Base-by-base conservation (phyloP, 2,113 vertebrate species). In the Leptodactylus fuscus region DNA sequence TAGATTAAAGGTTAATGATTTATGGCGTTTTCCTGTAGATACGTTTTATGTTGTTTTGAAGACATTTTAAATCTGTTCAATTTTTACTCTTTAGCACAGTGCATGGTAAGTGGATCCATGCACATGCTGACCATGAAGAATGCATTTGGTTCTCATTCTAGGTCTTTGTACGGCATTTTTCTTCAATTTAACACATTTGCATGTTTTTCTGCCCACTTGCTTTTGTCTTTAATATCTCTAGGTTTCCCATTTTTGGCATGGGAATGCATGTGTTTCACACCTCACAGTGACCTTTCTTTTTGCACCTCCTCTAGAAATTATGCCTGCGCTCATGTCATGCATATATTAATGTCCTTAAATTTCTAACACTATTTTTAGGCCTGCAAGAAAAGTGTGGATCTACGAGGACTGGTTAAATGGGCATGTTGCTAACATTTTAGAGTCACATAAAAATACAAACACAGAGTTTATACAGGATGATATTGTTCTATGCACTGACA, bases 301-400 rank as follows among this genome's bases (percentile, higher is more conserved):
- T n/a, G n/a, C 41, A 49, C 16, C 6, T 70, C 29, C 20, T 60
- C 18, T 24, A 44, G 34, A 67, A 85, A 79, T 44, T 62, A 7
- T 79, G 84, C 76, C 67, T 81, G 65, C 36, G n/a, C 49, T 65
- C 36, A 24, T 73, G 76, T n/a, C 73, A 32, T 81, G 65, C 69
- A 5, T 81, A 38, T 71, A n/a, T 29, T 29, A 48, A 58, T 85
- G 46, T 79, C 36, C 34, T 67, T 79, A 0, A 51, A n/a, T 41
- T 44, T 53, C 62, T 86, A 81, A 71, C 49, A 58, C 65, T 3
- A 48, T 86, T 85, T 85, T 86, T 69, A 27, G 32, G 27, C 73
- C 67, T 80, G 36, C 84, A 81, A 49, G 67, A 71, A 73, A 73
- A 80, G 32, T 71, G n/a, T 73, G 76, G 32, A 60, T 38, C 27